Base-by-base conservation (phyloP, 2,888 invertebrate genomes). In the Boloria selene region DNA sequence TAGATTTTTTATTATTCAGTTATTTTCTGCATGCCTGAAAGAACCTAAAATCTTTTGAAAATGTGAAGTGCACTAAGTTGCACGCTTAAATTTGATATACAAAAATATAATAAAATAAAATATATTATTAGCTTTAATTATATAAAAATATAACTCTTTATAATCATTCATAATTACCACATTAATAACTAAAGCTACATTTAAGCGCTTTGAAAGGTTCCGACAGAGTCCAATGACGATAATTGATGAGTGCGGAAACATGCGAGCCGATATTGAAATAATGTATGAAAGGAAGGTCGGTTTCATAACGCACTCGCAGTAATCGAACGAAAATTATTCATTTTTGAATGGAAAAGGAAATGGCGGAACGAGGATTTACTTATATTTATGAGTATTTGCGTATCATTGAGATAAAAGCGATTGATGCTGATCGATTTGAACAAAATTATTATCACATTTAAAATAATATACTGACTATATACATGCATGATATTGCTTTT, bases 181-280 rank as follows among this genome's bases (percentile, higher is more conserved):
- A n/a, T 55, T 55, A 55, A 14, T 52, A 44, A 22, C 18, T 13
- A 18, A 45, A 45, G 45, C 44, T 56, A 22, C 45, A 56, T 45
- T 56, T 56, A 56, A 56, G 22, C 13, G 13, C n/a, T 55, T 22
- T 18, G 55, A 55, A 44, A 22, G 55, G 44, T 14, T 18, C 56
- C n/a, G 45, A n/a, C 22, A n/a, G 14, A 31, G 10, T 52, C 17
- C 49, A 38, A 50, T 38, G 59, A 50, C 50, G 53, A 3, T 61
- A 61, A 53, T 53, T 61, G 61, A 61, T 61, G 51, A 61, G 53
- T 45, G 51, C 18, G 44, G 13, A 44, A 44, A n/a, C 58, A 13
- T 17, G 52, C 26, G 51, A 51, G 13, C 16, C 26, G 45, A 45
- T 61, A 31, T 31, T 14, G 53, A 61, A 47, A 47, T 61, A 38